Evolutionary conservation across 2,797 vertebrate genomes (phyloP).

Genomic region (Anguilla marmorata): DNA sequence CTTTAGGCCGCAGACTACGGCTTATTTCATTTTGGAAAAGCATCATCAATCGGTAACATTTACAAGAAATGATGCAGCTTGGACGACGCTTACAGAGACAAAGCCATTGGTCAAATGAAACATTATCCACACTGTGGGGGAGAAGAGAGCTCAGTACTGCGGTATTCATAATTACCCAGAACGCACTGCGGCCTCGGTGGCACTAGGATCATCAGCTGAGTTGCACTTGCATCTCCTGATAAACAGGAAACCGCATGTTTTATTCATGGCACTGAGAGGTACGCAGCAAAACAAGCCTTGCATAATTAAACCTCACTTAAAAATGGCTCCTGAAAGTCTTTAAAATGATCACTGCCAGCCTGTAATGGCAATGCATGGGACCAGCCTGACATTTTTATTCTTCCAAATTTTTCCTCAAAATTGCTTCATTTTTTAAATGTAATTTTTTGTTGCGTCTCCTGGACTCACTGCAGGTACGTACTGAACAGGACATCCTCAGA

Average conservation of each 20-base stretch:
- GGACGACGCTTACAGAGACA: background rate
- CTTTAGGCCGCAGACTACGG: too few relatives aligned
- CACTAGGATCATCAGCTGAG: background rate
- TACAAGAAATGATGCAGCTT: background rate
- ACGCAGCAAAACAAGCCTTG: background rate
- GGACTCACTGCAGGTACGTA: too few relatives aligned
- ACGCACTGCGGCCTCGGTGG: background rate
- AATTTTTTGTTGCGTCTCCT: too few relatives aligned
- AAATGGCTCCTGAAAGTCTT: background rate
- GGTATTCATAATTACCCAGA: background rate
- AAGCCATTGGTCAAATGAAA: background rate
- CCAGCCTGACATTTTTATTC: background rate
- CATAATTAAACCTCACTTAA: background rate
- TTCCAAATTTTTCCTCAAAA: background rate
- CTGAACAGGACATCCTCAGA: too few relatives aligned
- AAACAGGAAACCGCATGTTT: slow-evolving; percentile 10
- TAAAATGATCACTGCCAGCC: background rate
- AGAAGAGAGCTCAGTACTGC: background rate
- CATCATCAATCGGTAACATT: background rate
- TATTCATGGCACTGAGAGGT: background rate
- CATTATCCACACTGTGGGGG: background rate
- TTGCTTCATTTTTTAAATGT: background rate
- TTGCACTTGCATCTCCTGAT: background rate
- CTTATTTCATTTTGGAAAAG: too few relatives aligned
- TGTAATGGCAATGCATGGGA: background rate